phyloP scores from a whole-genome alignment of 2,888 invertebrate species.

The Blastobasis adustella region DNA sequence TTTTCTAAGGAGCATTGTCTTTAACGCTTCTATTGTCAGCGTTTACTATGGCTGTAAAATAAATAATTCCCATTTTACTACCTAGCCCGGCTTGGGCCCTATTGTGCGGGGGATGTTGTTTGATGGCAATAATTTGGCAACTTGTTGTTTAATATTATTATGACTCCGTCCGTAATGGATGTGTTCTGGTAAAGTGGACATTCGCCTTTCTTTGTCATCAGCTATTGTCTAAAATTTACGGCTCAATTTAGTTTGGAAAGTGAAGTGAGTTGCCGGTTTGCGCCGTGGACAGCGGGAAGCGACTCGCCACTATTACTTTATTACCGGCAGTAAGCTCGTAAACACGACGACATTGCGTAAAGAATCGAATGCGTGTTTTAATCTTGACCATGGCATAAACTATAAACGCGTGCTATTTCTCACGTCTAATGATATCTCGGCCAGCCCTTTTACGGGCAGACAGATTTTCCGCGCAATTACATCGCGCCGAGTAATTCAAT shows the following conservation, averaged over 20 bases:
- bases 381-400: slow-evolving; percentile 5
- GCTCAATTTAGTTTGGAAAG: no score
- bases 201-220: no score
- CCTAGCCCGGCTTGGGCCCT: slow-evolving; percentile 22
- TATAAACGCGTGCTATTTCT: not conserved
- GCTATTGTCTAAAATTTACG: no score
- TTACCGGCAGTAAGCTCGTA: no score
- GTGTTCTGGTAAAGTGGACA: no score
- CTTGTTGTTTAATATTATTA: not conserved
- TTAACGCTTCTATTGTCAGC: slow-evolving; percentile 50
- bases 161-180: no score
- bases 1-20: slow-evolving; percentile 61
- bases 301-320: no score
- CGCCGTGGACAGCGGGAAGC: no score
- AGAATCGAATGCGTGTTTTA: not conserved
- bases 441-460: slow-evolving; percentile 1
- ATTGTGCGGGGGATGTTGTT: slow-evolving; percentile 31
- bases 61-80: slow-evolving; percentile 54
- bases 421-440: slow-evolving; percentile 2
- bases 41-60: slow-evolving; percentile 47
- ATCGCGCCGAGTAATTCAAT: not conserved
- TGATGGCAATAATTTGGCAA: slow-evolving; percentile 9
- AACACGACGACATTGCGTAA: no score
- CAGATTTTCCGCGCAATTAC: slow-evolving; percentile 2
- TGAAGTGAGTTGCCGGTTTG: no score